A percentile compares a stretch with the other conserved stretches of the same genome.
Conservation (phyloP, 2,113 vertebrate species). For the Callorhinus ursinus region DNA sequence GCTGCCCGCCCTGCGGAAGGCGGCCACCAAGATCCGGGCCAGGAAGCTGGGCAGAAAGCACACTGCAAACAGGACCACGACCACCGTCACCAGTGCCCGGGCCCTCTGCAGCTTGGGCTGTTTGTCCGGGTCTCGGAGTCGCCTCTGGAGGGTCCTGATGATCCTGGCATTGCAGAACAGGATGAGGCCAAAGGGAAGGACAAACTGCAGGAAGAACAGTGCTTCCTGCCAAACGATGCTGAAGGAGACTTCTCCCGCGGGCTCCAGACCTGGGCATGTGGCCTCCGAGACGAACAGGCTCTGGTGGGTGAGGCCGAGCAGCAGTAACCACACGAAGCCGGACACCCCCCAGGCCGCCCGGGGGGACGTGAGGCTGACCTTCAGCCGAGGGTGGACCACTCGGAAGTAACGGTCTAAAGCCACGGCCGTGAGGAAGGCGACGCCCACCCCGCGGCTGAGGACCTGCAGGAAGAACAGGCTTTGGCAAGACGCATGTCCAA, state of each 20-base stretch:
- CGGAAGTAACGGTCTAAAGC: constrained; percentile 81
- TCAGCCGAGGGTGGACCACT: constrained; percentile 81
- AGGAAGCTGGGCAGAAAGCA: constrained; percentile 85
- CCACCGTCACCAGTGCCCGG: neutral
- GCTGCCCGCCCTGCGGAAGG: constrained; percentile 10
- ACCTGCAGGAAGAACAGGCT: constrained; percentile 74
- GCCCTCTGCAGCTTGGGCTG: constrained; percentile 56
- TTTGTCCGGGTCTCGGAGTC: neutral
- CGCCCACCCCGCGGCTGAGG: constrained; percentile 77
- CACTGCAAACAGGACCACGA: constrained; percentile 79
- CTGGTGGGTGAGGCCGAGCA: constrained; percentile 30
- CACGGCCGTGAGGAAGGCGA: constrained; percentile 81
- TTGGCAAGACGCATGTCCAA: constrained; percentile 1
- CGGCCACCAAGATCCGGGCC: constrained; percentile 48
- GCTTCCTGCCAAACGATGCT: neutral
- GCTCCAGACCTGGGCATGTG: constrained; percentile 66
- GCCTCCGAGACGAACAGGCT: neutral
- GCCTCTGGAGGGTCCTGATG: neutral
- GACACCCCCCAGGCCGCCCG: constrained; percentile 57
- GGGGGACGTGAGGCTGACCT: constrained; percentile 62
- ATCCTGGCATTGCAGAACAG: constrained; percentile 15
- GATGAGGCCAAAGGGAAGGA: constrained; percentile 55
- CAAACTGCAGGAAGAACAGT: constrained; percentile 64
- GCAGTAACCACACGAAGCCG: constrained; percentile 71
- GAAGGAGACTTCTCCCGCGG: constrained; percentile 20